Conservation (phyloP, 2,113 vertebrate species). For the Scalopus aquaticus region DNA sequence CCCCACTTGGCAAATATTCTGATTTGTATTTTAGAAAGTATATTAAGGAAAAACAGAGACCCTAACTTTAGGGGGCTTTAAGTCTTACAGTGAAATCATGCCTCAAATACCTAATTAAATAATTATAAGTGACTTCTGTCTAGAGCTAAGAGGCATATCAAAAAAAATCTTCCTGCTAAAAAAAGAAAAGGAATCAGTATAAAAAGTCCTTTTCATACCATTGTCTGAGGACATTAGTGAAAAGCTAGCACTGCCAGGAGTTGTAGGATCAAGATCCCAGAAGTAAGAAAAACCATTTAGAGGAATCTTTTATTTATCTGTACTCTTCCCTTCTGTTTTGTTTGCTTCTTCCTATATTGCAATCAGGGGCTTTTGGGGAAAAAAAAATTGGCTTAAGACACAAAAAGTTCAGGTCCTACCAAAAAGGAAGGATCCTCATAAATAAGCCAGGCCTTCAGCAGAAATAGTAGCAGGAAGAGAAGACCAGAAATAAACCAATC, state of each 20-base stretch:
- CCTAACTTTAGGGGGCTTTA: not conserved
- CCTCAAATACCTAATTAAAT: constrained; percentile 26
- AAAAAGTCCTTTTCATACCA: not conserved
- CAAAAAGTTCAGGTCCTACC: not conserved
- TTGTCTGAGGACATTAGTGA: not conserved
- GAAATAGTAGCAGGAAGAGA: not conserved
- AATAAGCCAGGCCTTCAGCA: not conserved
- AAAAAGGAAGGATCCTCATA: not conserved
- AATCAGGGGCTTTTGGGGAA: not conserved
- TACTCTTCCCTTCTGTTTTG: not conserved
- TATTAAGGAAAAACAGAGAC: not conserved
- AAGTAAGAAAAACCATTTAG: not conserved
- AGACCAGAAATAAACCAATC: not conserved
- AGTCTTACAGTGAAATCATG: not conserved
- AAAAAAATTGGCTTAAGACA: not conserved
- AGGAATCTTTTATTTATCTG: not conserved
- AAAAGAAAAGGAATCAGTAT: not conserved
- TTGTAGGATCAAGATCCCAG: not conserved
- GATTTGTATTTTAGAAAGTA: not conserved
- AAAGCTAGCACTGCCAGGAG: not conserved
- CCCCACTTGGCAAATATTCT: not conserved
- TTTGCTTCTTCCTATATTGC: not conserved
- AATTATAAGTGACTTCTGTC: not conserved
- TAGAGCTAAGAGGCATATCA: not conserved
- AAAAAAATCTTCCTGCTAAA: not conserved